Evolutionary conservation across 2,888 invertebrate species (phyloP).

Genomic region (Ryuthela nishihirai): DNA sequence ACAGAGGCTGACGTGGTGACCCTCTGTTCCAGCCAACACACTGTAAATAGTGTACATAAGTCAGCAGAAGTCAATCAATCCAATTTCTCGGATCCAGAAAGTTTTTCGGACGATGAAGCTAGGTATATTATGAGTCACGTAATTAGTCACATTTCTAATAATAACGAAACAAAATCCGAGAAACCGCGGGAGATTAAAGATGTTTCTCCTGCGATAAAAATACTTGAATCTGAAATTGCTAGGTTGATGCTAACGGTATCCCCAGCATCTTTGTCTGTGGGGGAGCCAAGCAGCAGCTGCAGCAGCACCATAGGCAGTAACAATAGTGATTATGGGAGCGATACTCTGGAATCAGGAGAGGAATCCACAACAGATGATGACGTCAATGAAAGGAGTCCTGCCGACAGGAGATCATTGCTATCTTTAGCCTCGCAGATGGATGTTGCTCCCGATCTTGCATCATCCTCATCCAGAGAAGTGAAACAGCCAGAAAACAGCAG

Average conservation of each 20-base stretch:
- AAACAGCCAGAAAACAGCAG: neutral
- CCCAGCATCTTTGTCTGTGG: constrained; percentile 36
- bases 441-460: neutral
- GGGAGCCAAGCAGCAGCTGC: constrained; percentile 36
- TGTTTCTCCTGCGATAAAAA: constrained; percentile 28
- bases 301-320: constrained; percentile 41
- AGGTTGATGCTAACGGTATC: constrained; percentile 41
- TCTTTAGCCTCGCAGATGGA: constrained; percentile 7
- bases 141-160: constrained; percentile 40
- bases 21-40: no score
- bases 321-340: constrained; percentile 42
- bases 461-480: neutral
- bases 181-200: constrained; percentile 16
- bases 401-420: constrained; percentile 13
- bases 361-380: constrained; percentile 37
- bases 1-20: no score
- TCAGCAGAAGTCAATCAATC: no score
- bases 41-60: no score
- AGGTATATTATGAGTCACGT: constrained; percentile 42
- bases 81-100: no score
- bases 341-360: constrained; percentile 41
- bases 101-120: constrained; percentile 40
- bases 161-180: constrained; percentile 9
- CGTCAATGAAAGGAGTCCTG: constrained; percentile 2
- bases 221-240: constrained; percentile 41